A percentile compares a stretch with the other conserved stretches of the same genome.
Conservation (phyloP, 2,888 invertebrate genomes). For the Prenolepis imparis region DNA sequence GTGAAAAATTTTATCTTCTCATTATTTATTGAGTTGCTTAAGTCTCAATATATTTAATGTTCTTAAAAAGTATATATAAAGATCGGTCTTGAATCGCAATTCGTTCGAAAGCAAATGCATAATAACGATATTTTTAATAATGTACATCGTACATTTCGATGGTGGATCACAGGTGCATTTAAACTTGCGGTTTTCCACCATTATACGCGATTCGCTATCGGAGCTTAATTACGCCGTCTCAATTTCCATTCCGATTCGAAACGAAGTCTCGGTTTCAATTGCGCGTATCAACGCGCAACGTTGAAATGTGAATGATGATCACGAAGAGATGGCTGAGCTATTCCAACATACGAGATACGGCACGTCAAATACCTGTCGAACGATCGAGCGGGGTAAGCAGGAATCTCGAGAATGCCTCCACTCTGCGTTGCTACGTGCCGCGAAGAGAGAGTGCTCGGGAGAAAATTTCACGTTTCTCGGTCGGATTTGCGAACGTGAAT, state of each 20-base stretch:
- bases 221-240: slow-evolving; percentile 53
- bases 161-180: slow-evolving; percentile 19
- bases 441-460: slow-evolving; percentile 22
- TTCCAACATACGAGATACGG: slow-evolving; percentile 58
- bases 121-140: background rate
- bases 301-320: slow-evolving; percentile 62
- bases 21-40: background rate
- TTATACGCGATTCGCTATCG: slow-evolving; percentile 40
- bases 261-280: slow-evolving; percentile 66
- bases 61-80: background rate
- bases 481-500: slow-evolving; percentile 42
- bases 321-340: slow-evolving; percentile 41
- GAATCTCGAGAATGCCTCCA: slow-evolving; percentile 66
- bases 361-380: slow-evolving; percentile 71
- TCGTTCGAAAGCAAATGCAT: background rate
- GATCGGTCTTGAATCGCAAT: background rate
- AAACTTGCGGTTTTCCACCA: slow-evolving; percentile 39
- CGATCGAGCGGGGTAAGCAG: slow-evolving; percentile 58
- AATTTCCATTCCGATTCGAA: slow-evolving; percentile 39
- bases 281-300: slow-evolving; percentile 53
- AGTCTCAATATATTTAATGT: background rate
- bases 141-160: background rate
- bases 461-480: slow-evolving; percentile 69
- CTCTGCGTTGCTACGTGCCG: slow-evolving; percentile 52
- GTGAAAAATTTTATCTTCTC: background rate